Base-by-base conservation (phyloP, 2,797 vertebrate species). In the Falco berigora region DNA sequence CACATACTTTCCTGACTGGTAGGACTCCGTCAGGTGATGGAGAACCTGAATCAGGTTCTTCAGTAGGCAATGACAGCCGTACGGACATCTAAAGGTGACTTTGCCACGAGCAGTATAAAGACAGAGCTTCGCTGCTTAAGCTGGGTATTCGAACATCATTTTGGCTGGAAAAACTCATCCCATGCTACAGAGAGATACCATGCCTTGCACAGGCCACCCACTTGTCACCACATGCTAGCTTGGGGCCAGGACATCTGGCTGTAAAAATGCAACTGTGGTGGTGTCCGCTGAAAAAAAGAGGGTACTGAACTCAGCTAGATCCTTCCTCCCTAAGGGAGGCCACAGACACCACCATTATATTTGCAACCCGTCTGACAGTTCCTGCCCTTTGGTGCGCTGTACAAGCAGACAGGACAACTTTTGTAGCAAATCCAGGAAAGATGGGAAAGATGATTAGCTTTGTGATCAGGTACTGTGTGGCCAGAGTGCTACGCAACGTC, bases 21-120 rank as follows among this genome's bases (percentile, higher is more conserved):
- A 64, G 49, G 58, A 85, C 50, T 71, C 66, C 21, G 15, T 61
- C 6, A 59, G 61, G 30, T 75, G 76, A 75, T 52, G 46, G 68
- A 95, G 88, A 87, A 75, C 81, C 86, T 62, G 75, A 92, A 89
- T 89, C 53, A 59, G 58, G 58, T 86, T 92, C 55, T 79, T 73
- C 53, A n/a, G 56, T 12, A 53, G 58, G 64, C 86, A 92, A 15
- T 18, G 30, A 79, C 6, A 24, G 55, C 40, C 34, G 42, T 53
- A 80, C 5, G 3, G 34, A 50, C n/a, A 42, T 21, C 38, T 73
- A 64, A 86, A 61, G 32, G 49, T 36, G 34, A 10, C 84, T 87
- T 73, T 88, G 61, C 38, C 34, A 23, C 2, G 6, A 71, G 36
- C 28, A 12, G 17, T 34, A 40, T 5, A 46, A 76, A 89, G 77